Evolutionary conservation across 2,113 vertebrate species (phyloP), one percentile per base, ranked within the genome.

Genomic region (Xenus cinereus): DNA sequence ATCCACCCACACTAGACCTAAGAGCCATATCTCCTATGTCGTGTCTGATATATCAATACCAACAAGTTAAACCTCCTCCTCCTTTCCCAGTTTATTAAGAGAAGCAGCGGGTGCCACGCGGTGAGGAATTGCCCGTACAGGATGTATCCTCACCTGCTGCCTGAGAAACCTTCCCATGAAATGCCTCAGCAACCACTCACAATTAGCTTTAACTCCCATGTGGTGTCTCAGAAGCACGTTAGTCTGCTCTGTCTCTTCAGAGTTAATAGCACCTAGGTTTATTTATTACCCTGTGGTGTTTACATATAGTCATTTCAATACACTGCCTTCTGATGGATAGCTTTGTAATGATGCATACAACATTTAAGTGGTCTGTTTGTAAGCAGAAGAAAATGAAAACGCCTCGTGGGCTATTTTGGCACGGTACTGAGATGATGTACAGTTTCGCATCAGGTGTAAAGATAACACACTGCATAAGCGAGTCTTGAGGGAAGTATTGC

Each of bases 271-370:
- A 12, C 37, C 57, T 23, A 1, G 33, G 3, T 60, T 27, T 5
- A 46, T 84, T 63, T 27, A 30, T 23, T 48, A 45, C 41, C 19
- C 35, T 2, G 23, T 4, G 84, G 19, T 32, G 78, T 57, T 69
- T 26, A 3, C 10, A 1, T 12, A 1, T 0, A 7, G 35, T 28
- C 66, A 1, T 33, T 50, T 62, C 41, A 26, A 32, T 5, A 19
- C 74, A 0, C 4, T 9, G 7, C 56, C 20, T 28, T 11, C 89
- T 23, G 10, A 56, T 1, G 28, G 93, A 53, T 0, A 4, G 66
- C 64, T 66, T 37, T 4, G n/a, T 43, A 10, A 53, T 1, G 66
- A 24, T 10, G 35, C 33, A 8, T 1, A 12, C 50, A 26, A 51
- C 45, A 5, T 17, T 45, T 6, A 43, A 35, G 30, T 5, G 4